Conservation (phyloP, 1,140 invertebrate genomes). For the Babylonia areolata region DNA sequence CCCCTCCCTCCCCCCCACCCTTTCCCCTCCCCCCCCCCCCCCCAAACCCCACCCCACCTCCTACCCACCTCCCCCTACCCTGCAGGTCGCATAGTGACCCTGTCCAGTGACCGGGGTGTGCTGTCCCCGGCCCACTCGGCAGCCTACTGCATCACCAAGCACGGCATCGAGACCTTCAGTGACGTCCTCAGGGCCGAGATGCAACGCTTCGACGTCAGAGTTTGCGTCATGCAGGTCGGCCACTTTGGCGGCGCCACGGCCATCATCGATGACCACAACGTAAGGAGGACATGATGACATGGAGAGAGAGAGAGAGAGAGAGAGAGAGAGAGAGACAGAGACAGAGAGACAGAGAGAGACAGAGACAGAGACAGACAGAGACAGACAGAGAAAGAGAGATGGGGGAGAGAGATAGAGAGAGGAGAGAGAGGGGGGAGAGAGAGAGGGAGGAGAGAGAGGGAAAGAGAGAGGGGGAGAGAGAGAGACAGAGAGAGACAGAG, state of each 20-base stretch:
- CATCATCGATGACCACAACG: constrained; percentile 39
- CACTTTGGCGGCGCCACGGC: constrained; percentile 69
- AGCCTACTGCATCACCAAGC: constrained; percentile 88
- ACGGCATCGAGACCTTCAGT: constrained; percentile 79
- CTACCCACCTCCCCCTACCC: constrained; percentile 19
- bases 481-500: no score
- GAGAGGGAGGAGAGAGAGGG: background rate
- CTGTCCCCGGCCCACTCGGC: constrained; percentile 83
- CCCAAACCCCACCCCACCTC: no score
- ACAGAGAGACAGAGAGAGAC: background rate
- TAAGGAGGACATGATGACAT: background rate
- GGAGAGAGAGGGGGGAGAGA: background rate
- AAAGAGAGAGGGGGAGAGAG: no score
- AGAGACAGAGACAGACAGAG: background rate
- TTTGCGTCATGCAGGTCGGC: constrained; percentile 71
- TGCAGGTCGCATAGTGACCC: constrained; percentile 83
- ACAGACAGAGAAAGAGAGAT: background rate
- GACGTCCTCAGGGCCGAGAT: constrained; percentile 71
- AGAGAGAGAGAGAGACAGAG: background rate
- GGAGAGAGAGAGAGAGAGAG: no score
- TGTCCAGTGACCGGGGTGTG: constrained; percentile 87
- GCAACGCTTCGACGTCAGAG: constrained; percentile 65
- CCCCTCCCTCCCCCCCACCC: no score
- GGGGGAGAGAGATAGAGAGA: background rate
- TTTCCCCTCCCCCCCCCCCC: no score